Conservation (phyloP, 2,113 vertebrate genomes). For the Tonatia bakeri region DNA sequence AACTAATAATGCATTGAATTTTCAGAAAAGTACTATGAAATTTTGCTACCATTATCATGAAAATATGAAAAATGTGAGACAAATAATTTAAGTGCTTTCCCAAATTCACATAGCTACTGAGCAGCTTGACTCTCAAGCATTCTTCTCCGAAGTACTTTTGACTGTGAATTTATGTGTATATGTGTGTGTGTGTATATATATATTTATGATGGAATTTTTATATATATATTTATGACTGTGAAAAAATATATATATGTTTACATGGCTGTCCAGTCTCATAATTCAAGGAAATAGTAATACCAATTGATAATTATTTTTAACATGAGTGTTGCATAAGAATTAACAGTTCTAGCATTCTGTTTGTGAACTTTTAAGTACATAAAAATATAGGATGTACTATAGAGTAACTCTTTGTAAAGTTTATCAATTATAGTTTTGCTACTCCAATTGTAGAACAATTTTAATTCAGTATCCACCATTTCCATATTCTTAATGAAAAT, state of each 20-base stretch:
- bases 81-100: background rate
- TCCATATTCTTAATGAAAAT: background rate
- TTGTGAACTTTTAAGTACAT: background rate
- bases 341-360: background rate
- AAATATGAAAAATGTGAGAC: background rate
- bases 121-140: background rate
- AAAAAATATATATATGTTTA: too few species aligned
- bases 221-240: too few species aligned
- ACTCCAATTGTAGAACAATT: background rate
- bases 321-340: background rate
- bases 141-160: background rate
- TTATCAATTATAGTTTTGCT: background rate
- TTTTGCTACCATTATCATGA: background rate
- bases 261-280: background rate
- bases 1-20: background rate
- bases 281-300: background rate
- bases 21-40: background rate
- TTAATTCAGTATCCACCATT: background rate
- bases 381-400: background rate
- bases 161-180: background rate
- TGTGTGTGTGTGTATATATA: too few species aligned
- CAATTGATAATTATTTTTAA: background rate
- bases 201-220: too few species aligned
- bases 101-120: background rate
- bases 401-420: background rate